phyloP scores from a whole-genome alignment of 2,888 invertebrate genomes.

The Lepidocyrtoides sp. region DNA sequence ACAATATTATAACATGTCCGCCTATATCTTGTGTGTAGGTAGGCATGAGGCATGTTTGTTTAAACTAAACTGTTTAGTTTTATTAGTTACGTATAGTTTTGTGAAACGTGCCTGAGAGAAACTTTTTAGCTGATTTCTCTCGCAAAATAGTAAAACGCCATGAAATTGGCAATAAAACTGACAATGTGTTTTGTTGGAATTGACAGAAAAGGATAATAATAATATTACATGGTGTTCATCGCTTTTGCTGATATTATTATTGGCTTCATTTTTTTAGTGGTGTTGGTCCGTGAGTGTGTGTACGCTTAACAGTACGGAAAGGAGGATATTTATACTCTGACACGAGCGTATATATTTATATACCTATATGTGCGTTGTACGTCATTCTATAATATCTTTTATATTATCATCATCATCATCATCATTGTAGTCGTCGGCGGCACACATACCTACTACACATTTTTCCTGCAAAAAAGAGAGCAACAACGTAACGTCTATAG shows the following conservation, averaged over 20 bases:
- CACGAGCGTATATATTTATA: constrained; percentile 32
- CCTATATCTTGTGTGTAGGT: constrained; percentile 19
- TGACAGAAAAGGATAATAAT: constrained; percentile 68
- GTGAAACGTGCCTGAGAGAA: constrained; percentile 49
- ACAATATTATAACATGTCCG: background rate
- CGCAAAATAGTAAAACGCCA: constrained; percentile 40
- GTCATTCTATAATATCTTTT: background rate
- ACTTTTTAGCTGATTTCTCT: constrained; percentile 45
- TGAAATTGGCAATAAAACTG: constrained; percentile 75
- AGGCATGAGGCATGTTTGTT: background rate
- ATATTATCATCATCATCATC: background rate
- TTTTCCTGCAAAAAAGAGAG: constrained; percentile 22
- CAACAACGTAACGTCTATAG: background rate
- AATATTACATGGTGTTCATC: constrained; percentile 40
- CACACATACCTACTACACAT: background rate
- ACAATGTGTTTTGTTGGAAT: constrained; percentile 42
- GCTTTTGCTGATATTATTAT: background rate
- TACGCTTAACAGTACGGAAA: background rate
- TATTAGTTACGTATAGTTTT: constrained; percentile 2
- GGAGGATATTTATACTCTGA: background rate
- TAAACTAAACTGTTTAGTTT: background rate
- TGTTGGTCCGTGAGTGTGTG: background rate
- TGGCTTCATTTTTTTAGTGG: constrained; percentile 16
- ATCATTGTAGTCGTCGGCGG: background rate
- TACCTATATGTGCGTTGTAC: background rate